A percentile compares a stretch with the other conserved stretches of the same genome.
These are phyloP conservation scores for Tupiocoris notatus DNA, from an alignment of 2,888 invertebrate species.

Conservation along the genomic window DNA sequence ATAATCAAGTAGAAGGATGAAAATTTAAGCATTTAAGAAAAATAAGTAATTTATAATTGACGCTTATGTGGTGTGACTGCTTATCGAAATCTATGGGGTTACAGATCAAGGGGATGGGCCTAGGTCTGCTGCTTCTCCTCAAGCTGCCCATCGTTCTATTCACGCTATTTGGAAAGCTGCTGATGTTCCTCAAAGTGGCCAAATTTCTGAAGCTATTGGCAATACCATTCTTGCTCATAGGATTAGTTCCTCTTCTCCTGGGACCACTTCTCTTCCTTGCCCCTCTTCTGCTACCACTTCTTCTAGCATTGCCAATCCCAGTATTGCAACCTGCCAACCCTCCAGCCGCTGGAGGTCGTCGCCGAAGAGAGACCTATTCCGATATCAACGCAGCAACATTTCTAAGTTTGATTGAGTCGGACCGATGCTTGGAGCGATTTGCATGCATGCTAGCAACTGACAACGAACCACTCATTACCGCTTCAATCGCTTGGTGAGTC, in stretches of 20 bases:
- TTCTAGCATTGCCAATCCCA: conserved; percentile 45
- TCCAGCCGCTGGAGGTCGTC: conserved; percentile 17
- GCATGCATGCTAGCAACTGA: conserved; percentile 46
- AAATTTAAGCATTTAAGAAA: too few species aligned
- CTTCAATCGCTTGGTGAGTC: conserved; percentile 45
- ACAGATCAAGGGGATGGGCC: conserved; percentile 39
- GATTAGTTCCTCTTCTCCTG: conserved; percentile 43
- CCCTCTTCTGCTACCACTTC: conserved; percentile 46
- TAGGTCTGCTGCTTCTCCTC: conserved; percentile 46
- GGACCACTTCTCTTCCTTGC: conserved; percentile 44
- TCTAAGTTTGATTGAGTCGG: conserved; percentile 44
- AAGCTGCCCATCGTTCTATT: conserved; percentile 48
- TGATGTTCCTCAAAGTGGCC: conserved; percentile 47
- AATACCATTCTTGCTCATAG: conserved; percentile 45
- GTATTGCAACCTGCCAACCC: conserved; percentile 42
- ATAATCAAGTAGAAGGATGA: too few species aligned
- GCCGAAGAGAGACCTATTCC: conserved; percentile 22
- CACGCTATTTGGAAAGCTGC: conserved; percentile 44
- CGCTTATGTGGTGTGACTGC: too few species aligned
- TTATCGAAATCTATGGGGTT: too few species aligned
- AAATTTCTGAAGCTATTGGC: conserved; percentile 49
- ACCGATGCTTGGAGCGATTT: conserved; percentile 46
- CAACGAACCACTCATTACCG: conserved; percentile 41
- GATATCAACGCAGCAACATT: conserved; percentile 24
- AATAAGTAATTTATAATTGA: too few species aligned